Percentiles rank a stretch among this genome's conserved stretches.
These are phyloP conservation scores for Littorina saxatilis DNA, from an alignment of 1,140 invertebrate species.

Conservation along the genomic window DNA sequence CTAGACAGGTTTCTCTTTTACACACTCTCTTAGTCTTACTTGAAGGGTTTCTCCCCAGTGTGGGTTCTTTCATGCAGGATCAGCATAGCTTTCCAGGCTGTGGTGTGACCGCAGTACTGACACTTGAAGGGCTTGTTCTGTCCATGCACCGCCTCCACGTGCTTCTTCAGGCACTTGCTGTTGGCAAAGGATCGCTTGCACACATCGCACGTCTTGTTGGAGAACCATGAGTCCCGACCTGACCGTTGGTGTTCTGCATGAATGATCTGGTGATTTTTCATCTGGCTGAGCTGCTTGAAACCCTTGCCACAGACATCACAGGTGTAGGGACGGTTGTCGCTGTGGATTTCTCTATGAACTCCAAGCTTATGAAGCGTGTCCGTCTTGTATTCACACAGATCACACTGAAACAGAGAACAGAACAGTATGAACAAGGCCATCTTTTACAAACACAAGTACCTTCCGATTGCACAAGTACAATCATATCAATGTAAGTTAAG, in stretches of 20 bases:
- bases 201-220: constrained; percentile 82
- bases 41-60: constrained; percentile 79
- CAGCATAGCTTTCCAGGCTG: constrained; percentile 78
- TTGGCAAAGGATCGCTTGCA: constrained; percentile 85
- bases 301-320: constrained; percentile 84
- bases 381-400: constrained; percentile 78
- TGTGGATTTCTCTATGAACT: constrained; percentile 81
- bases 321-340: constrained; percentile 79
- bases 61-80: constrained; percentile 85
- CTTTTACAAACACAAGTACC: no score
- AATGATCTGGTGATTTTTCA: constrained; percentile 80
- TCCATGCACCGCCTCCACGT: constrained; percentile 86
- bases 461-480: no score
- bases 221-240: constrained; percentile 76
- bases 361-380: constrained; percentile 82
- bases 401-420: constrained; percentile 77
- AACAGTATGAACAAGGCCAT: no score
- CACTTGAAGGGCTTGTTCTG: constrained; percentile 87
- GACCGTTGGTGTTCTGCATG: constrained; percentile 75
- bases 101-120: constrained; percentile 85
- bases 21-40: no score
- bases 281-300: constrained; percentile 86
- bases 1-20: no score
- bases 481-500: no score
- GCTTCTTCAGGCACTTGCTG: constrained; percentile 84